phyloP scores from a whole-genome alignment of 2,888 invertebrate genomes.

The Cheilosia grossa region DNA sequence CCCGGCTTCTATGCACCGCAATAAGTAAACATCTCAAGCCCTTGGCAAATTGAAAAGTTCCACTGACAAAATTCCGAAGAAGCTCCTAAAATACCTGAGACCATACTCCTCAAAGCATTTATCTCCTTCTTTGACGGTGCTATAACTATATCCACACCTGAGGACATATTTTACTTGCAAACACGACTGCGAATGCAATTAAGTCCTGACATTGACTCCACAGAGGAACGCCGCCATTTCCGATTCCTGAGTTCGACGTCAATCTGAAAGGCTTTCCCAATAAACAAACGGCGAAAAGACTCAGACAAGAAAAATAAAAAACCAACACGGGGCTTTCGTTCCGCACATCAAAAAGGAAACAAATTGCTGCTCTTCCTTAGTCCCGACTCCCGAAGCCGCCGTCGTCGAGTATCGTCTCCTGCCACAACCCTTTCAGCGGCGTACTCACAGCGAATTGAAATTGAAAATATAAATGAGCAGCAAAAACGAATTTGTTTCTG shows the following conservation, averaged over 20 bases:
- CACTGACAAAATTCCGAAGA: too few species aligned
- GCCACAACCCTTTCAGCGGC: slow-evolving; percentile 33
- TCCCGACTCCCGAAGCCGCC: slow-evolving; percentile 27
- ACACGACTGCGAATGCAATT: slow-evolving; percentile 42
- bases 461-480: slow-evolving; percentile 72
- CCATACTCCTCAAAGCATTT: too few species aligned
- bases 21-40: too few species aligned
- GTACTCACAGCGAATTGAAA: slow-evolving; percentile 60
- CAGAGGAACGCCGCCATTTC: slow-evolving; percentile 11
- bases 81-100: too few species aligned
- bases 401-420: slow-evolving; percentile 9
- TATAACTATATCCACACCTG: neutral
- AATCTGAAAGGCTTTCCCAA: slow-evolving; percentile 27
- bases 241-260: slow-evolving; percentile 28
- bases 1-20: too few species aligned
- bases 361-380: slow-evolving; percentile 52
- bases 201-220: slow-evolving; percentile 49
- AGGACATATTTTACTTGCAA: slow-evolving; percentile 11
- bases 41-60: too few species aligned
- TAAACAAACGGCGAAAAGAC: neutral
- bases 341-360: slow-evolving; percentile 64
- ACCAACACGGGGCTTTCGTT: neutral
- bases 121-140: too few species aligned
- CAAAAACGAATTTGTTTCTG: slow-evolving; percentile 70
- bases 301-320: slow-evolving; percentile 8